Base-by-base conservation (phyloP, 2,797 vertebrate species). In the Notolabrus celidotus region DNA sequence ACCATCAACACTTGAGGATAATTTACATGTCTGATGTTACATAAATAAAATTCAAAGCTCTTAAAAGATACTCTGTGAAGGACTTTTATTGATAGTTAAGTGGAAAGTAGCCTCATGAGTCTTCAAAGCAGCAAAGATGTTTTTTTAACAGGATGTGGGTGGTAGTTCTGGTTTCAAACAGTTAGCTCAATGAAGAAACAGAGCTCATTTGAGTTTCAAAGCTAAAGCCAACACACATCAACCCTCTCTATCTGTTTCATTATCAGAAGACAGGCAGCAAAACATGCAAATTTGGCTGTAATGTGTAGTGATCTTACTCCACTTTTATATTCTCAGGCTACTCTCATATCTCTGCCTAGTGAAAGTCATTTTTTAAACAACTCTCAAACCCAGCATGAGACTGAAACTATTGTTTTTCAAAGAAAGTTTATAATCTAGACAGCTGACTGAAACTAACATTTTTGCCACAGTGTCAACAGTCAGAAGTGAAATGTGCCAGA, bases 121-220 rank as follows among this genome's bases (percentile, higher is more conserved):
- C 64, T 74, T 47, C 33, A 67, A 27, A 66, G 62, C 54, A 56
- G 34, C 55, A 46, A 56, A 49, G 52, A 60, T 41, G 57, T 15
- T 39, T 43, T 22, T 11, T 58, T 16, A 68, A 61, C 8, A 4
- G 56, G 60, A 70, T 69, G 60, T 50, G 68, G 45, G 41, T 34
- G 29, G 41, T 54, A 58, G 64, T 74, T 65, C 67, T 77, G 63
- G 41, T 66, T 82, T 78, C 25, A 70, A 67, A 62, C 54, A 73
- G 58, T 55, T 77, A 31, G 57, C 59, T 53, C 43, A 43, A 68
- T 10, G 22, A 79, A 79, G 74, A 71, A 74, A 77, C 33, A 53
- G 20, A 72, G 46, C 52, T 76, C 36, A 81, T 71, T 75, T 79
- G 33, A 22, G 42, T 64, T 60, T 69, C 67, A 81, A 70, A 68